Evolutionary conservation across 2,113 vertebrate genomes (phyloP).

Genomic region (Osmerus mordax): DNA sequence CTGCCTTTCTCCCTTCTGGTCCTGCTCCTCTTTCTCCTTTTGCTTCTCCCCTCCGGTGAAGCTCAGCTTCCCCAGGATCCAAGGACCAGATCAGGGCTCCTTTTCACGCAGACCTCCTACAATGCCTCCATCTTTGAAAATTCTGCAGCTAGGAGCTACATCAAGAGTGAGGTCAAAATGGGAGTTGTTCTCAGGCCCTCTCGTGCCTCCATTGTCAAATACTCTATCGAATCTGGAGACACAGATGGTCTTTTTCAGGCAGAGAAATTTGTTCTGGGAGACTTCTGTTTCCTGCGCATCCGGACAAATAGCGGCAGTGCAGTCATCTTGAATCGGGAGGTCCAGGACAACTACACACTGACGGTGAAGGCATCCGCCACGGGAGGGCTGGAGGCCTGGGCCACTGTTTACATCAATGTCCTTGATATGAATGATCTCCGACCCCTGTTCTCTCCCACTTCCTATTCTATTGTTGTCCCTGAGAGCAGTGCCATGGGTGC

Average conservation of each 20-base stretch:
- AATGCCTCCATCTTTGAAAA: constrained; percentile 92
- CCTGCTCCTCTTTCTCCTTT: constrained; percentile 65
- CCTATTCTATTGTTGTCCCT: constrained; percentile 85
- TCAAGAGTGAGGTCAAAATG: constrained; percentile 85
- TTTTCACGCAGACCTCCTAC: constrained; percentile 88
- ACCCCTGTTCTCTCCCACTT: constrained; percentile 94
- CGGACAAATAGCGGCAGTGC: constrained; percentile 89
- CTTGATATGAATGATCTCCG: constrained; percentile 96
- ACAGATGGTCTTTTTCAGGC: constrained; percentile 90
- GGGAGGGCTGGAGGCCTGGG: constrained; percentile 85
- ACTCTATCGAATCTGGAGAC: constrained; percentile 85
- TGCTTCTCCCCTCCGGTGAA: constrained; percentile 62
- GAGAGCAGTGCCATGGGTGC: constrained; percentile 89
- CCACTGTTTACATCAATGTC: constrained; percentile 86
- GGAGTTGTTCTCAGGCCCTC: constrained; percentile 82
- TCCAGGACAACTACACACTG: constrained; percentile 92
- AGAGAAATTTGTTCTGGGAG: constrained; percentile 87
- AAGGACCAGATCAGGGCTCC: constrained; percentile 69
- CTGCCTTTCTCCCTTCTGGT: constrained; percentile 52
- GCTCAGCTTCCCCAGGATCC: constrained; percentile 72
- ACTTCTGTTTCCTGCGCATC: constrained; percentile 95
- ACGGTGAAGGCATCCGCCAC: constrained; percentile 84
- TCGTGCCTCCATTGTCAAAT: constrained; percentile 84
- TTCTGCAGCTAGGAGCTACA: constrained; percentile 86
- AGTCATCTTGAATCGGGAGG: constrained; percentile 89